Percentiles rank a stretch among this genome's conserved stretches.
Conservation (phyloP, 92 coral and sea anemone species). For the Umimayanthus chanpuru region DNA sequence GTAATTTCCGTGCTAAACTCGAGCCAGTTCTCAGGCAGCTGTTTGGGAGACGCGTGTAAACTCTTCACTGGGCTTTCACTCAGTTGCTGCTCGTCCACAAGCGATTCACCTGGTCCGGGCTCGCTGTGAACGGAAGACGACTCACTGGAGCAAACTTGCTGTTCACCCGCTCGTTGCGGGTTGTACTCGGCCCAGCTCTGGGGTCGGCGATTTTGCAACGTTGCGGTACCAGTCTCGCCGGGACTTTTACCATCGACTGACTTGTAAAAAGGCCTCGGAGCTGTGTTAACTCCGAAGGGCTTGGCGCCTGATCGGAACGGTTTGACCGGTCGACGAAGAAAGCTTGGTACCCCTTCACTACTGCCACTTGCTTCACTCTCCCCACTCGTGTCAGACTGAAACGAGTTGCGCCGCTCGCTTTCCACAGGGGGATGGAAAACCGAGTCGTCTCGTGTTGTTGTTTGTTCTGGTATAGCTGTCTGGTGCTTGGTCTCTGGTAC, state of each 20-base stretch:
- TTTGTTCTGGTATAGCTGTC: slow-evolving; percentile 13
- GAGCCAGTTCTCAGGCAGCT: slow-evolving; percentile 28
- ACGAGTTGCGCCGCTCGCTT: slow-evolving; percentile 32
- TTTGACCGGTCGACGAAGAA: slow-evolving; percentile 3
- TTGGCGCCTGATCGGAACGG: slow-evolving; percentile 29
- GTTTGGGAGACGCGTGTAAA: slow-evolving; percentile 12
- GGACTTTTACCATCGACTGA: slow-evolving; percentile 10
- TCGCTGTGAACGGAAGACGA: slow-evolving; percentile 18
- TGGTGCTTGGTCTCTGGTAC: slow-evolving; percentile 2
- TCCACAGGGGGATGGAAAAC: background rate
- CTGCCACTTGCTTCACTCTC: slow-evolving; percentile 25
- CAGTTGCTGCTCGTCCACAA: background rate
- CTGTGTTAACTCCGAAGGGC: slow-evolving; percentile 20
- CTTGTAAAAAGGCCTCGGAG: slow-evolving; percentile 14
- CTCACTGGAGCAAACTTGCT: background rate
- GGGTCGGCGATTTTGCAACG: slow-evolving; percentile 7
- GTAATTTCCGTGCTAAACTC: slow-evolving; percentile 7
- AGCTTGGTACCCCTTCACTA: background rate
- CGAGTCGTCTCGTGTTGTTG: background rate
- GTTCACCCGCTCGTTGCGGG: slow-evolving; percentile 1
- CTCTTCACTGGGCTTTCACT: slow-evolving; percentile 25
- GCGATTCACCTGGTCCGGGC: slow-evolving; percentile 1
- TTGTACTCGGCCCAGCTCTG: slow-evolving; percentile 32
- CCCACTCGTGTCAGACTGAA: slow-evolving; percentile 29
- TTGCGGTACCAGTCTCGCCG: background rate